Conservation (phyloP, 2,113 vertebrate species). For the Calyptomena viridis region DNA sequence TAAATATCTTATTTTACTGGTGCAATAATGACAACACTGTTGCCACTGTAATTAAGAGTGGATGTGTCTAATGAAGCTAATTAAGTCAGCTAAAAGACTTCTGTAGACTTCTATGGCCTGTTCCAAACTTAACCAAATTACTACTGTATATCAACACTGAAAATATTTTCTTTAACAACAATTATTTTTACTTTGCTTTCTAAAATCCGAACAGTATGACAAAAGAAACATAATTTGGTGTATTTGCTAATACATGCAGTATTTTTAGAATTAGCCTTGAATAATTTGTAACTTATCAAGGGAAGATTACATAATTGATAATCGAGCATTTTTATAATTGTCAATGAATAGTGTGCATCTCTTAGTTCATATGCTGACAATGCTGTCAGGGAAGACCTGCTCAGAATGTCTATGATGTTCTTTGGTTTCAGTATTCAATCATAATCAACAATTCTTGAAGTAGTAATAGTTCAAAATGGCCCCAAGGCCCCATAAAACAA, state of each 20-base stretch:
- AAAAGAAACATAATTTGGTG: background rate
- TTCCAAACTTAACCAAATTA: background rate
- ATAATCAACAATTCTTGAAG: conserved; percentile 50
- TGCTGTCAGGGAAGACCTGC: conserved; percentile 5
- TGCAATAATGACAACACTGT: background rate
- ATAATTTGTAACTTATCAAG: background rate
- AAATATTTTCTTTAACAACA: background rate
- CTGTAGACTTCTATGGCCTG: background rate
- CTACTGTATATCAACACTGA: background rate
- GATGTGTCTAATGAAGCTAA: background rate
- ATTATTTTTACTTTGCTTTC: background rate
- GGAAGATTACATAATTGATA: background rate
- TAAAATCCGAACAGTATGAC: background rate
- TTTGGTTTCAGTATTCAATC: conserved; percentile 47
- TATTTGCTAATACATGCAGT: background rate
- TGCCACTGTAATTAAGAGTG: background rate
- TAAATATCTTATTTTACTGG: background rate
- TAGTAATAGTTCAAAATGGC: conserved; percentile 56
- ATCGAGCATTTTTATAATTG: background rate
- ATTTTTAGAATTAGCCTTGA: background rate
- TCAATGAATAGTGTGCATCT: background rate
- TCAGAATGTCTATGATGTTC: background rate
- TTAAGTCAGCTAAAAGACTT: background rate
- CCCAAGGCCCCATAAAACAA: conserved; percentile 60
- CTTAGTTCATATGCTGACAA: background rate